A percentile compares a stretch with the other conserved stretches of the same genome.
Conservation (phyloP, 2,797 vertebrate species). For the Ceyx erithaca region DNA sequence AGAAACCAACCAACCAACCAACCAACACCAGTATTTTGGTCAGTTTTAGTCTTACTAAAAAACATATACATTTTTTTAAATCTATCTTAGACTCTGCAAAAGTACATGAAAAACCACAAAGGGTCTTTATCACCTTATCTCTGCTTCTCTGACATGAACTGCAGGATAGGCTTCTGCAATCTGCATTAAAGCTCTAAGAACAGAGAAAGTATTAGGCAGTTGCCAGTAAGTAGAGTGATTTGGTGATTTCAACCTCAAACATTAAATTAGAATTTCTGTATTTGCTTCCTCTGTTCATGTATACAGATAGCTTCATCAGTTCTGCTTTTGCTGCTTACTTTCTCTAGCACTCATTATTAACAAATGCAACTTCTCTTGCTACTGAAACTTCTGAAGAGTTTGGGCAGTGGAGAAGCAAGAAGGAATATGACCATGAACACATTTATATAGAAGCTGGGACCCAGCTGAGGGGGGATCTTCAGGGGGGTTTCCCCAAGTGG, state of each 20-base stretch:
- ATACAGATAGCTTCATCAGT: not conserved
- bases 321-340: not conserved
- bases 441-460: not conserved
- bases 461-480: not conserved
- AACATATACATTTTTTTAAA: not conserved
- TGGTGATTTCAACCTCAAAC: not conserved
- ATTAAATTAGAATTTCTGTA: not conserved
- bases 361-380: not conserved
- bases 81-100: not conserved
- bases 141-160: not conserved
- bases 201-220: not conserved
- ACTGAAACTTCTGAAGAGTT: not conserved
- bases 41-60: not conserved
- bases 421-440: not conserved
- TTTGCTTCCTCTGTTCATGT: not conserved
- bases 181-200: not conserved
- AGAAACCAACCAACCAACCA: no score
- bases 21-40: not conserved
- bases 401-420: not conserved
- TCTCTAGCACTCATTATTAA: not conserved
- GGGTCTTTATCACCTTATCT: not conserved
- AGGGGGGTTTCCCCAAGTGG: conserved; percentile 24
- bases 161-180: not conserved
- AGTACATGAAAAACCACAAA: not conserved
- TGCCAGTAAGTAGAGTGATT: not conserved